Percentiles rank a stretch among this genome's conserved stretches.
phyloP scores from a whole-genome alignment of 1,140 invertebrate genomes.

The Ectropis grisescens region DNA sequence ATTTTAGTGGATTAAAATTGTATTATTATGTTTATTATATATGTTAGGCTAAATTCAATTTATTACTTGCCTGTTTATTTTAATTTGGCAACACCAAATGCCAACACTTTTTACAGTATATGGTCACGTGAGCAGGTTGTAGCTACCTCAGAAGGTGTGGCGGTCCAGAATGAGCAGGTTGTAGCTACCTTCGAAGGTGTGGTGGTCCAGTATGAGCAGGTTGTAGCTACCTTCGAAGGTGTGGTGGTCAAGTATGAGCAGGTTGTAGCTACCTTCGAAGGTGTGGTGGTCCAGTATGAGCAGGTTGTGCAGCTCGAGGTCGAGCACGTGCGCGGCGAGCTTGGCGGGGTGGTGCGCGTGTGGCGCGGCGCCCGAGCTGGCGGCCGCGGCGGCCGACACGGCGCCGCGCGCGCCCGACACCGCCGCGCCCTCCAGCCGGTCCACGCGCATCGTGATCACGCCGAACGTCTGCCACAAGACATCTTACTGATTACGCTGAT shows the following conservation, averaged over 20 bases:
- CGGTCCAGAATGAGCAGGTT: too few species aligned
- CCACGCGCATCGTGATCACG: constrained; percentile 90
- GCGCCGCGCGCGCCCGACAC: constrained; percentile 52
- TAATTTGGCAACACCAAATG: too few species aligned
- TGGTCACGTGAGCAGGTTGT: not conserved
- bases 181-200: constrained; percentile 87
- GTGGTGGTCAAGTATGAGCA: too few species aligned
- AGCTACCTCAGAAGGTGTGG: constrained; percentile 4
- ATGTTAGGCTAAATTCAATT: too few species aligned
- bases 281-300: constrained; percentile 97
- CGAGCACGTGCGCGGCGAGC: constrained; percentile 87
- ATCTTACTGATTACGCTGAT: too few species aligned
- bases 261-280: constrained; percentile 77
- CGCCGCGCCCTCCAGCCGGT: constrained; percentile 77
- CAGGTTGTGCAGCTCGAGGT: constrained; percentile 94
- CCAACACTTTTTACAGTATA: too few species aligned
- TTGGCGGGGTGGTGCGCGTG: constrained; percentile 72
- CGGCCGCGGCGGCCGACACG: constrained; percentile 27
- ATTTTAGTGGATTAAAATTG: too few species aligned
- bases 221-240: constrained; percentile 60
- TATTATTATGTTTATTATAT: too few species aligned
- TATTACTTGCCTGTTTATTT: too few species aligned
- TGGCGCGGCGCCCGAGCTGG: constrained; percentile 65
- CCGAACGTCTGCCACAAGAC: constrained; percentile 98
- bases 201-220: constrained; percentile 94